Conservation (phyloP, 2,888 invertebrate species). For the Acanthosepion lycidas region DNA sequence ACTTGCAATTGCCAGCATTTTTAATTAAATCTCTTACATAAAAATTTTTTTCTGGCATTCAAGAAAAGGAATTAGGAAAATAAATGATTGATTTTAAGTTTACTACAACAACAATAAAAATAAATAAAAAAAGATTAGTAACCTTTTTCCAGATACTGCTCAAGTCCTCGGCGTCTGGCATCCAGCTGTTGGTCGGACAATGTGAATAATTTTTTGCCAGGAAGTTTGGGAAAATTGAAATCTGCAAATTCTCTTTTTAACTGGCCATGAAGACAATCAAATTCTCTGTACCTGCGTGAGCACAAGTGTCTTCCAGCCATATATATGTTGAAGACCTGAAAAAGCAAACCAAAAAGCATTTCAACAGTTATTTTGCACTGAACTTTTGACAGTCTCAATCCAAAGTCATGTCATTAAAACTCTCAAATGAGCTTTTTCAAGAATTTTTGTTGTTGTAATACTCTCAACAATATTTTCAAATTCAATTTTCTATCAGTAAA, state of each 20-base stretch:
- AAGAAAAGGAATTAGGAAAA: too few relatives aligned
- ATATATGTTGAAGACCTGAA: constrained; percentile 91
- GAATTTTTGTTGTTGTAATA: too few relatives aligned
- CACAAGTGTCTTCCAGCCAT: constrained; percentile 99
- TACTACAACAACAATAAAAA: too few relatives aligned
- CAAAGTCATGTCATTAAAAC: too few relatives aligned
- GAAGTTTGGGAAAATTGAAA: constrained; percentile 96
- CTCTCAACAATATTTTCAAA: too few relatives aligned
- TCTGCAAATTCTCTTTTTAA: constrained; percentile 95
- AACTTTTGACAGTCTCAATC: too few relatives aligned
- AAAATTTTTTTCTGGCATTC: too few relatives aligned
- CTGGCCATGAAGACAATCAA: constrained; percentile 89
- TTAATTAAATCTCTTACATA: too few relatives aligned
- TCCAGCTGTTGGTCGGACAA: constrained; percentile 98
- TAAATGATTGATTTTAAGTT: too few relatives aligned
- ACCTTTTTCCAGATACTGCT: constrained; percentile 95
- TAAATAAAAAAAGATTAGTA: background rate
- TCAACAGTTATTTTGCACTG: background rate
- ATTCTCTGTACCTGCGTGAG: constrained; percentile 96
- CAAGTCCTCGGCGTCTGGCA: constrained; percentile 91
- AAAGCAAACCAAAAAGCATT: constrained; percentile 34
- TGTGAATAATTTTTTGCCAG: constrained; percentile 97
- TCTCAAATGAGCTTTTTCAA: too few relatives aligned
- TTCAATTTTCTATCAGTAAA: too few relatives aligned
- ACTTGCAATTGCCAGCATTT: too few relatives aligned